Conservation (phyloP, 1,140 invertebrate species). For the Brachionus koreanus region DNA sequence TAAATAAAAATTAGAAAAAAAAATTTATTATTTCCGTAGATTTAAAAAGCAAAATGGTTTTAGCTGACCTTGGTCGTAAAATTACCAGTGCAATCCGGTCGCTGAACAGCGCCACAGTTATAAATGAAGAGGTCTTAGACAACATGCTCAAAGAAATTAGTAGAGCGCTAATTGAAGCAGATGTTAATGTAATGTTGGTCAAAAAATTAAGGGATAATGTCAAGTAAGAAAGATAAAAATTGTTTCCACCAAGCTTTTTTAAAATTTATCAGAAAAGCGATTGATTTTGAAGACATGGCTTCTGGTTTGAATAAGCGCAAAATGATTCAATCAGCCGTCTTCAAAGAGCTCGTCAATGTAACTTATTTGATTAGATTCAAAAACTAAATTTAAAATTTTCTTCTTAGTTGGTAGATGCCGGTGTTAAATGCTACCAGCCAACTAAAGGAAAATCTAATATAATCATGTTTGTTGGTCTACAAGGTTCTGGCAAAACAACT, state of each 20-base stretch:
- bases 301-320: conserved; percentile 94
- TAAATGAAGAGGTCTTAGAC: conserved; percentile 96
- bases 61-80: conserved; percentile 98
- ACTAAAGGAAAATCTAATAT: conserved; percentile 90
- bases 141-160: conserved; percentile 99
- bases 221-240: conserved; percentile 59
- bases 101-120: conserved; percentile 94
- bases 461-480: conserved; percentile 99
- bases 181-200: conserved; percentile 95
- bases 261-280: conserved; percentile 64
- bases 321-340: conserved; percentile 98
- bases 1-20: background rate
- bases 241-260: background rate
- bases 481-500: conserved; percentile 97
- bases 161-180: conserved; percentile 90
- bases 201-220: conserved; percentile 97
- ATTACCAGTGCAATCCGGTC: conserved; percentile 95
- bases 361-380: background rate
- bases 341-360: conserved; percentile 96
- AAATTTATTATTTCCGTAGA: background rate
- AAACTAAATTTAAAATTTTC: background rate
- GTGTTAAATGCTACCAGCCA: conserved; percentile 92
- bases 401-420: conserved; percentile 85
- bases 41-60: conserved; percentile 75
- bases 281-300: conserved; percentile 99